phyloP scores from a whole-genome alignment of 2,888 invertebrate species.

The Drosophila ezoana region DNA sequence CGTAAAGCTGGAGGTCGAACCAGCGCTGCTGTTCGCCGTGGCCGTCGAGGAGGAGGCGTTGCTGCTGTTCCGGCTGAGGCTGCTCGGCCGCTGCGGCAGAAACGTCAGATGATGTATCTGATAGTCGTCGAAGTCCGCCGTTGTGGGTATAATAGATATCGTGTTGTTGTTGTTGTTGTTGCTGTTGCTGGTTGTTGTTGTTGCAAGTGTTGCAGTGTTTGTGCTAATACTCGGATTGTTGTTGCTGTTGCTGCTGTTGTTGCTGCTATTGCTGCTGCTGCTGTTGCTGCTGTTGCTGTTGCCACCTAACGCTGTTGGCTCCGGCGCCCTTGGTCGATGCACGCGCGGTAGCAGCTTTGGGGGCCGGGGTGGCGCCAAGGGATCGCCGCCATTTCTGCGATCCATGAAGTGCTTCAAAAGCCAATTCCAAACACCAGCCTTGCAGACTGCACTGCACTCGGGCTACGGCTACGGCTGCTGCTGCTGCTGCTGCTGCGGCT shows the following conservation, averaged over 20 bases:
- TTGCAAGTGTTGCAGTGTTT: slow-evolving; percentile 47
- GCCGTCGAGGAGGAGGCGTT: slow-evolving; percentile 80
- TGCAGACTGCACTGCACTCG: slow-evolving; percentile 13
- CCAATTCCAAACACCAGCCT: slow-evolving; percentile 62
- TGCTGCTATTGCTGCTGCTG: slow-evolving; percentile 49
- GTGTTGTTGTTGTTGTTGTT: slow-evolving; percentile 59
- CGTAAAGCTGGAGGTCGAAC: slow-evolving; percentile 83
- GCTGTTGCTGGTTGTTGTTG: slow-evolving; percentile 39
- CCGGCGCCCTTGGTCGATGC: slow-evolving; percentile 87
- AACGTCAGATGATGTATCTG: slow-evolving; percentile 82
- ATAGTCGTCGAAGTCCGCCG: slow-evolving; percentile 78
- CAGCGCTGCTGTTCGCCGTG: slow-evolving; percentile 71
- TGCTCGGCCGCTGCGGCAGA: slow-evolving; percentile 80
- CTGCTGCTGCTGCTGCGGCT: too few relatives aligned
- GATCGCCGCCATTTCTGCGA: slow-evolving; percentile 90
- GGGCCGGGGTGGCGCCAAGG: slow-evolving; percentile 91
- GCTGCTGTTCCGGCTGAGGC: slow-evolving; percentile 83
- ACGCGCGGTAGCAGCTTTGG: slow-evolving; percentile 90
- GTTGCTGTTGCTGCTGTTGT: slow-evolving; percentile 56
- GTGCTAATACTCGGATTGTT: slow-evolving; percentile 67
- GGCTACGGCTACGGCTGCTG: neutral
- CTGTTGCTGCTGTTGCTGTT: slow-evolving; percentile 57
- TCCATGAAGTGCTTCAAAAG: slow-evolving; percentile 87
- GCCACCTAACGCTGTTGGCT: slow-evolving; percentile 85
- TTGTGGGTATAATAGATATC: slow-evolving; percentile 69